Evolutionary conservation across 2,888 invertebrate species (phyloP), one percentile per base, ranked within the genome.

Genomic region (Pyrrhia umbra): DNA sequence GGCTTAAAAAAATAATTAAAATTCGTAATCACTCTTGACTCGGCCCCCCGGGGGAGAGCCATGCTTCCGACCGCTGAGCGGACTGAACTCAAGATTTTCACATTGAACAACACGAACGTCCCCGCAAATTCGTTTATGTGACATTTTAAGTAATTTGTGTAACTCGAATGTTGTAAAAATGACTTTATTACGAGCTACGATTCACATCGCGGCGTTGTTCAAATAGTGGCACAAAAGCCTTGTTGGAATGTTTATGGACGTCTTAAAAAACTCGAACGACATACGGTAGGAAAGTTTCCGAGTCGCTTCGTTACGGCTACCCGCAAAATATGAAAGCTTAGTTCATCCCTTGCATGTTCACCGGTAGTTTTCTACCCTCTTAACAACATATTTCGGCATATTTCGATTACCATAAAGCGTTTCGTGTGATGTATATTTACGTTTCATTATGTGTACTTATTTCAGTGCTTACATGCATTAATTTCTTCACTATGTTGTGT

Each of bases 1-100:
- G 95, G 94, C 95, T 95, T 95, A 94, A 95, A 95, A 95, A 94
- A 95, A 95, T 95, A 95, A 95, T 95, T 95, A 95, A 95, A 95
- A 95, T 94, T 94, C 92, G 94, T 94, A 95, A 95, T 95, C 94
- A 95, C 94, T 95, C 93, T 93, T 93, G 95, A 95, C 92, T 94
- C 91, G 89, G 82, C 85, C 91, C 93, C 88, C 88, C 77, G 77
- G 85, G 90, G 88, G 88, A 83, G 80, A 71, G 77, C 83, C 85
- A 84, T 81, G 87, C 90, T 88, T 89, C 90, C 90, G 87, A 85
- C 80, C 81, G 82, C 86, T 87, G 85, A 85, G 82, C 82, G 58
- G 66, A 75, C 77, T 75, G 75, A 74, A 78, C 74, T 79, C 74
- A 74, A 80, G 79, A 79, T 81, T 82, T 79, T 77, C 67, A 79